phyloP scores from a whole-genome alignment of 2,888 invertebrate genomes.

The Fabriciana adippe region DNA sequence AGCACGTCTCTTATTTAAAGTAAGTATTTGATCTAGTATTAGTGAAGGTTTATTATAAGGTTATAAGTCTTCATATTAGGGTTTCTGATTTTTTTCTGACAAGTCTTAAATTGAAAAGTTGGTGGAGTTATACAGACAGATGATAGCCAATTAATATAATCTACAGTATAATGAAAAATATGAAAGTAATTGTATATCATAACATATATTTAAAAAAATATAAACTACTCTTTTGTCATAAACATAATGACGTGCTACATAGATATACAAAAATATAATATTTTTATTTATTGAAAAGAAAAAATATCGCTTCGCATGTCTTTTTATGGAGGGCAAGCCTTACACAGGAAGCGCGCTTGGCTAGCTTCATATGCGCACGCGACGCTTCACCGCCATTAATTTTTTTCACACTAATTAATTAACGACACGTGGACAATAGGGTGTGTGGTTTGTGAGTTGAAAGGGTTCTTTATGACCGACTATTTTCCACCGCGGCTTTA shows the following conservation, averaged over 20 bases:
- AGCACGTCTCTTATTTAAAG: no score
- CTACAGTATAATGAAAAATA: no score
- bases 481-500: background rate
- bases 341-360: constrained; percentile 33
- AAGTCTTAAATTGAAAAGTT: no score
- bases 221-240: no score
- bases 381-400: constrained; percentile 18
- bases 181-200: no score
- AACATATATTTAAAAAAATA: no score
- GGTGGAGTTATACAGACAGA: no score
- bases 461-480: constrained; percentile 14
- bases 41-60: no score
- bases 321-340: constrained; percentile 6
- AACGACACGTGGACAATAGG: constrained; percentile 27
- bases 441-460: constrained; percentile 20
- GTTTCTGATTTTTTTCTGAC: no score
- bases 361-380: constrained; percentile 35
- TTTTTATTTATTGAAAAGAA: background rate
- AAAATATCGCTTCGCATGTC: background rate
- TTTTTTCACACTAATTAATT: constrained; percentile 32
- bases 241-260: background rate
- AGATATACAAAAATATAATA: background rate
- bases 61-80: no score
- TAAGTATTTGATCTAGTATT: no score
- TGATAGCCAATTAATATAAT: no score